phyloP scores from a whole-genome alignment of 2,888 invertebrate genomes.

The Eremobia ochroleuca region DNA sequence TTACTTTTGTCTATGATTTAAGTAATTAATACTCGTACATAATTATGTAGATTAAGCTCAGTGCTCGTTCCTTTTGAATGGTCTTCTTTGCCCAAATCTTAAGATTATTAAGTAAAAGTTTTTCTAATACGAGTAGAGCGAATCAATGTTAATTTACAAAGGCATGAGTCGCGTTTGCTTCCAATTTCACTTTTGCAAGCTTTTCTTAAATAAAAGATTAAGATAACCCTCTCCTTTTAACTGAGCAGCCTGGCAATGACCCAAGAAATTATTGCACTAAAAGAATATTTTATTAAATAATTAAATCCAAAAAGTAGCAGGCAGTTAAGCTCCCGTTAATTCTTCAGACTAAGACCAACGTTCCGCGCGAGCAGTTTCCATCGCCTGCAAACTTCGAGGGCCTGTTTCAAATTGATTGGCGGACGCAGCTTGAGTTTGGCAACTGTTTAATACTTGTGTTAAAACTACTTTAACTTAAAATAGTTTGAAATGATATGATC shows the following conservation, averaged over 20 bases:
- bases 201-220: constrained; percentile 23
- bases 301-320: constrained; percentile 22
- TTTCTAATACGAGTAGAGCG: not conserved
- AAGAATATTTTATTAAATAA: constrained; percentile 33
- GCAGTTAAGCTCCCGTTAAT: constrained; percentile 49
- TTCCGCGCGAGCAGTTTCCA: constrained; percentile 36
- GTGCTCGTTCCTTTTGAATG: not conserved
- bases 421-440: constrained; percentile 41
- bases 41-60: not conserved
- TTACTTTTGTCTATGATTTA: not conserved
- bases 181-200: not conserved
- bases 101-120: not conserved
- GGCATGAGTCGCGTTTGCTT: not conserved
- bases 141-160: not conserved
- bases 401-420: constrained; percentile 50
- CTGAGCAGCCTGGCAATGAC: constrained; percentile 25
- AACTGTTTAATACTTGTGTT: constrained; percentile 45
- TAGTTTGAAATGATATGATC: constrained; percentile 43
- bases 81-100: not conserved
- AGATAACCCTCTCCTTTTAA: constrained; percentile 6
- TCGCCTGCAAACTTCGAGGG: constrained; percentile 34
- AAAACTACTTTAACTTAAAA: constrained; percentile 49
- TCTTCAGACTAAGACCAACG: constrained; percentile 42
- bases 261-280: constrained; percentile 19
- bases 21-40: not conserved